Evolutionary conservation across 35 echinoderm and acorn worm species (phyloP).

Genomic region (Stichopus chloronotus): DNA sequence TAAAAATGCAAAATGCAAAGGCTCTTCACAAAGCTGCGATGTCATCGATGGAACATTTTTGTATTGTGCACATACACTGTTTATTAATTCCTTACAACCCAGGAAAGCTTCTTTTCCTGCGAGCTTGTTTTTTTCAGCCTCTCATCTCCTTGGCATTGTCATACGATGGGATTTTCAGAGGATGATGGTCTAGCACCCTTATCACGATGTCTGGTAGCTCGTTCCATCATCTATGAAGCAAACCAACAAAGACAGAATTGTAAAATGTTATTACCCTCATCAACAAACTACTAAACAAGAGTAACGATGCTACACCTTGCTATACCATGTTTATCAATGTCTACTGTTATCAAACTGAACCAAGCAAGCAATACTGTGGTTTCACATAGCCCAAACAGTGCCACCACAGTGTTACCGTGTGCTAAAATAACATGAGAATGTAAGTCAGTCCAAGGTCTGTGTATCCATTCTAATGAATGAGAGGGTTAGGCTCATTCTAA

Average conservation of each 20-base stretch:
- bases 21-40: not conserved
- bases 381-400: not conserved
- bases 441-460: no score
- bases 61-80: not conserved
- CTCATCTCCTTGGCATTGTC: not conserved
- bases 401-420: no score
- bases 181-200: not conserved
- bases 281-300: not conserved
- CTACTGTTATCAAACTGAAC: not conserved
- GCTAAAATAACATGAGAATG: no score
- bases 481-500: no score
- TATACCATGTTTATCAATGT: not conserved
- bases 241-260: not conserved
- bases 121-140: not conserved
- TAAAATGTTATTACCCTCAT: not conserved
- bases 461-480: no score
- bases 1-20: not conserved
- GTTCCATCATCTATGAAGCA: not conserved
- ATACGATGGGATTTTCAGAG: not conserved
- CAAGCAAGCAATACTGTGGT: not conserved
- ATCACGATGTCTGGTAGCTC: conserved; percentile 22
- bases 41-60: not conserved
- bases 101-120: not conserved
- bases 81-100: not conserved
- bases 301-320: not conserved